Evolutionary conservation across 2,113 vertebrate genomes (phyloP), one percentile per base, ranked within the genome.

Genomic region (Seriola aureovittata): DNA sequence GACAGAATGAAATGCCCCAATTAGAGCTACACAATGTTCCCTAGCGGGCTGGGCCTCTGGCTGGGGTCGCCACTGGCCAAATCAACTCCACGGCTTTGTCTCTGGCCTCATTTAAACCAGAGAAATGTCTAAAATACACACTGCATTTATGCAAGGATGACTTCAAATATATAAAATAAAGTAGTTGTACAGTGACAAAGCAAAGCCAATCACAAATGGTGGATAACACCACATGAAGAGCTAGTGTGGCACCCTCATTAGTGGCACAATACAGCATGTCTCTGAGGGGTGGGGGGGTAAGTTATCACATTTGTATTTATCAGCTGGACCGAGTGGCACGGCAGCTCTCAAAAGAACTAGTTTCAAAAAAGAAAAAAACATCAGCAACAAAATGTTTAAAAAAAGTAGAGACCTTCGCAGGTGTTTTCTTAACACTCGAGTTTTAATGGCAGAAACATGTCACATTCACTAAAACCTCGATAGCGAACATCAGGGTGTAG

Each of bases 1-100:
- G 32, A 50, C 48, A 78, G 34, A 75, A 78, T 62, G 78, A 81
- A 88, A 86, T 52, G 68, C 60, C 64, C 80, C 81, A 90, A 91
- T 92, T 89, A 92, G 80, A 78, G 77, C 17, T 8, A 52, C 77
- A 85, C 79, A 89, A 77, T 81, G 79, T 80, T 78, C 85, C 68
- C 64, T n/a, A 42, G 71, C 34, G 5, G 58, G 59, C 58, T 59
- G 89, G 70, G 85, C 80, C 70, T 85, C 82, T 46, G 19, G 80
- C 44, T n/a, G 67, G 89, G 85, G 83, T 34, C 68, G 68, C n/a
- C 62, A 38, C 50, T 32, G 46, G 57, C 71, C 75, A 84, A 84
- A 71, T 68, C 25, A 68, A 46, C 75, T 60, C 9, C 59, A 42
- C 4, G 0, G 62, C 38, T 63, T 77, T 54, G 36, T 50, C 46